Base-by-base conservation (phyloP, 2,797 vertebrate genomes). In the Sardinella longiceps region DNA sequence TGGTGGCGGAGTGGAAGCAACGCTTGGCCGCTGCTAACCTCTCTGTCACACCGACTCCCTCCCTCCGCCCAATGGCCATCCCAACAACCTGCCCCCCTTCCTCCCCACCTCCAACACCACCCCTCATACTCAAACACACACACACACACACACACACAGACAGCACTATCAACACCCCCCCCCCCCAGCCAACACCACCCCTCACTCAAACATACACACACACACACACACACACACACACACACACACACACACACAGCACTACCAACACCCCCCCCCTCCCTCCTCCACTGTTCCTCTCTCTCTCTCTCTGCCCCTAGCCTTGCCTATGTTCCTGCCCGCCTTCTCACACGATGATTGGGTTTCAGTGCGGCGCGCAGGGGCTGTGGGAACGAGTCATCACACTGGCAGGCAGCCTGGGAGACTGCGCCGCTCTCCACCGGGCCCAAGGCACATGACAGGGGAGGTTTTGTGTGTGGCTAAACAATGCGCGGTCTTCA, bases 281-380 rank as follows among this genome's bases (percentile, higher is more conserved):
- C 20, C 70, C 39, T 25, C 82, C 43, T 56, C 82, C 80, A 84
- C 81, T 56, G 28, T 5, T 28, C 80, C 85, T 89, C 60, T 87
- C 50, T 81, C 85, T 89, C 60, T 87, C 50, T 81, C 88, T 81
- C 86, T 81, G 82, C 85, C 48, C 85, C 48, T 77, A 80, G 84
- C 87, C 89, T 84, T 84, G 63, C 90, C 86, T 85, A 87, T 85
- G 87, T 92, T 93, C 90, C 91, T 92, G 87, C 90, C 88, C 88
- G 86, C 88, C 89, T 91, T 89, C 90, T 95, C 94, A 81, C 94
- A 95, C 88, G 88, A 91, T 15, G 90, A 96, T 91, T 94, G 93
- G 90, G 89, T 96, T 95, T 94, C 93, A 92, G 87, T 82, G 90
- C 89, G 86, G 87, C 89, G 89, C 91, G 89, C 89, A 77, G 70